A percentile compares a stretch with the other conserved stretches of the same genome.
Conservation (phyloP, 2,113 vertebrate species). For the Cynopterus brachyotis region DNA sequence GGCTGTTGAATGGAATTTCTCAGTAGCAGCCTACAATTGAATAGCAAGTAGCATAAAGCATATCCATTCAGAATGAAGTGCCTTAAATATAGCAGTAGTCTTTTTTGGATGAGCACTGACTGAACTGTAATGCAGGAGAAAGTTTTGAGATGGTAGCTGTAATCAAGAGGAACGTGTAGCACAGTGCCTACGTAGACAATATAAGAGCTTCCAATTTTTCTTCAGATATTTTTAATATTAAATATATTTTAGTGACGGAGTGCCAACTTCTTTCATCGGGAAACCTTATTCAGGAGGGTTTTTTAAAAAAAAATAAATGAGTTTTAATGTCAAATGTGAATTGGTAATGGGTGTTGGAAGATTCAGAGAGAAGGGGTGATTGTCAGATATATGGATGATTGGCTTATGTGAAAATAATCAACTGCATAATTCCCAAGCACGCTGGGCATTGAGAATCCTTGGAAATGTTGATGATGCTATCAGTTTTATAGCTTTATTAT, state of each 20-base stretch:
- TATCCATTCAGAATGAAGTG: slow-evolving; percentile 90
- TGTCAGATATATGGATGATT: background rate
- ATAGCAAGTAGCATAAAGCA: slow-evolving; percentile 73
- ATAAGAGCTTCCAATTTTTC: slow-evolving; percentile 83
- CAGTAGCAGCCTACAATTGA: slow-evolving; percentile 76
- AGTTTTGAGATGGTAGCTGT: slow-evolving; percentile 64
- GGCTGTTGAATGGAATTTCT: slow-evolving; percentile 77
- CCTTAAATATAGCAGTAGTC: slow-evolving; percentile 89
- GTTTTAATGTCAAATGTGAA: slow-evolving; percentile 78
- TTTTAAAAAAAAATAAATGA: slow-evolving; percentile 3
- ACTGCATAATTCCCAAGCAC: background rate
- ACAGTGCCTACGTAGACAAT: slow-evolving; percentile 78
- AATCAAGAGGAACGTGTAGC: slow-evolving; percentile 55
- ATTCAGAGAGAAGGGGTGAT: background rate
- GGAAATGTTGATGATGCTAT: slow-evolving; percentile 55
- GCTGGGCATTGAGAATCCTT: slow-evolving; percentile 17
- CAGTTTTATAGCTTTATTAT: slow-evolving; percentile 68
- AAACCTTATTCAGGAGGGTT: slow-evolving; percentile 62
- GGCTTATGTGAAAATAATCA: slow-evolving; percentile 40
- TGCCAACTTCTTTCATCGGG: slow-evolving; percentile 77
- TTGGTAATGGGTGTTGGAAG: slow-evolving; percentile 22
- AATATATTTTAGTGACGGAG: slow-evolving; percentile 78
- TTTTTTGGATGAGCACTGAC: slow-evolving; percentile 87
- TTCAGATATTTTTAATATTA: slow-evolving; percentile 79
- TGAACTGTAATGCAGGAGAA: slow-evolving; percentile 83